These are phyloP conservation scores for Carollia perspicillata DNA, from an alignment of 2,113 vertebrate genomes.

Conservation along the genomic window DNA sequence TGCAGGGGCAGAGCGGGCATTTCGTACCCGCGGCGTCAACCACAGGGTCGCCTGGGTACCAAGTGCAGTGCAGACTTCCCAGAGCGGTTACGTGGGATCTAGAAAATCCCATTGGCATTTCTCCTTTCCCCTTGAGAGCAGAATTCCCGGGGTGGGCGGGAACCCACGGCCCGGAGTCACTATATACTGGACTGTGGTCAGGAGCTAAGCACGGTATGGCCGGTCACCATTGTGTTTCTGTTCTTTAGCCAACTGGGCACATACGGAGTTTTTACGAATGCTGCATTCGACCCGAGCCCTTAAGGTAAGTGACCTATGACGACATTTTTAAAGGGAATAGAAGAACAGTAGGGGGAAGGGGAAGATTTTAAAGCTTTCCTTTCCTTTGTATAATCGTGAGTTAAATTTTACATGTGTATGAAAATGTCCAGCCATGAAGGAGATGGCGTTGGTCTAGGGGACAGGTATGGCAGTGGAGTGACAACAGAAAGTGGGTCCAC, in stretches of 20 bases:
- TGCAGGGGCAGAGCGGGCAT: neutral
- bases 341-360: neutral
- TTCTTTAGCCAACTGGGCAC: slow-evolving; percentile 72
- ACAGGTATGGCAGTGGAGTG: neutral
- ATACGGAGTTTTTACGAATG: slow-evolving; percentile 75
- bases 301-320: slow-evolving; percentile 61
- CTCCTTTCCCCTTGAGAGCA: neutral
- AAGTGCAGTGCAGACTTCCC: no score
- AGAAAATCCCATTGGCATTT: neutral
- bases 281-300: slow-evolving; percentile 62
- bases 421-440: neutral
- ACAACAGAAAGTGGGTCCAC: neutral
- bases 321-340: neutral
- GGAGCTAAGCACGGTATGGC: neutral
- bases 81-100: neutral
- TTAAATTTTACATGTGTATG: neutral
- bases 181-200: neutral
- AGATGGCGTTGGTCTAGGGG: neutral
- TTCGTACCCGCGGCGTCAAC: neutral
- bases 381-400: neutral
- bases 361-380: neutral
- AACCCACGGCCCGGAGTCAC: neutral
- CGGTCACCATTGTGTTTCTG: slow-evolving; percentile 40
- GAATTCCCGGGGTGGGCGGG: neutral
- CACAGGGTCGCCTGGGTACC: neutral